These are phyloP conservation scores for Myotis planiceps DNA, from an alignment of 2,797 vertebrate genomes.

Conservation along the genomic window DNA sequence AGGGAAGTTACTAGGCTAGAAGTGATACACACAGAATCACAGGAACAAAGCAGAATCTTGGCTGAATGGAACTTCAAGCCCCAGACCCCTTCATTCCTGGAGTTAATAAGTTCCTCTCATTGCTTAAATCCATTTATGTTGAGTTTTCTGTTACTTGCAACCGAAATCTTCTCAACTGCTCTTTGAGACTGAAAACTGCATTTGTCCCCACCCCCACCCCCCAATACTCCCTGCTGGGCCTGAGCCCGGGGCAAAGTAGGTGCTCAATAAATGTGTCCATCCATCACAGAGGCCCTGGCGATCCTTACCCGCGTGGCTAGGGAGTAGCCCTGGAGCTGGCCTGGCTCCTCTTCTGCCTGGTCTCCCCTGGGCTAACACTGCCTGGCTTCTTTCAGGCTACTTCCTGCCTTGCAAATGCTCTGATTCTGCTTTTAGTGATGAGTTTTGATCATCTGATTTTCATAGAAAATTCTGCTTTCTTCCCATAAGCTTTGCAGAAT, in stretches of 20 bases:
- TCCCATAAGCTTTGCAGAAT: not conserved
- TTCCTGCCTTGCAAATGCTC: not conserved
- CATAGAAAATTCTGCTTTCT: not conserved
- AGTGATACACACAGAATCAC: not conserved
- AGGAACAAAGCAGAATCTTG: not conserved
- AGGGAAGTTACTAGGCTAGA: not conserved
- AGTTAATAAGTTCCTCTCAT: not conserved
- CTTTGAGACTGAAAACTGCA: not conserved
- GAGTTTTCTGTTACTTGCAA: not conserved
- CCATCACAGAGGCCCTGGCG: not conserved
- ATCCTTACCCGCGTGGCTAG: not conserved
- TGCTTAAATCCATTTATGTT: not conserved
- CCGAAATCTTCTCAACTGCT: not conserved
- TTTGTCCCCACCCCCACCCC: not conserved
- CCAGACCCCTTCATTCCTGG: not conserved
- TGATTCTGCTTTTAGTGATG: not conserved
- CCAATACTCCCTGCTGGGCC: not conserved
- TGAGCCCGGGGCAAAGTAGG: not conserved
- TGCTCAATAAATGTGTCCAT: not conserved
- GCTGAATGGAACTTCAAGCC: not conserved
- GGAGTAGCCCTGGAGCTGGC: not conserved
- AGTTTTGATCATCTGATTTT: not conserved
- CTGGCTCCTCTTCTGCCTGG: not conserved
- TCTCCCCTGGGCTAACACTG: not conserved
- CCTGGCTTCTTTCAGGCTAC: no score